phyloP scores from a whole-genome alignment of 2,888 invertebrate genomes.

The Aleiodes testaceus region DNA sequence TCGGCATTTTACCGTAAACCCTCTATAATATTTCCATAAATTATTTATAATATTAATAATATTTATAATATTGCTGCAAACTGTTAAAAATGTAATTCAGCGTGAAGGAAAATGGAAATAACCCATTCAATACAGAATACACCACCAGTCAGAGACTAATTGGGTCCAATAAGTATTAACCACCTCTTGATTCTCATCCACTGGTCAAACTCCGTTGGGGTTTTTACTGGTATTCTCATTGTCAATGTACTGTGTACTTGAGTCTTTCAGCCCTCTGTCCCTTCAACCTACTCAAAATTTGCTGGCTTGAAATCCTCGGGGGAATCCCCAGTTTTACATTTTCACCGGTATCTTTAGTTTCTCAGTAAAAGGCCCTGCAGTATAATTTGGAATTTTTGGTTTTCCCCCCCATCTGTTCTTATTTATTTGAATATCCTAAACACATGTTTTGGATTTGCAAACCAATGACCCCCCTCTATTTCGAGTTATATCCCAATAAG shows the following conservation, averaged over 20 bases:
- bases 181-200: slow-evolving; percentile 55
- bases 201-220: slow-evolving; percentile 41
- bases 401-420: slow-evolving; percentile 19
- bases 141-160: slow-evolving; percentile 64
- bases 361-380: background rate
- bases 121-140: slow-evolving; percentile 51
- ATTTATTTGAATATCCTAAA: slow-evolving; percentile 36
- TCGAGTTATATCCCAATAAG: too few species aligned
- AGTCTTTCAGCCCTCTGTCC: slow-evolving; percentile 36
- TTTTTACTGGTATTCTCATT: slow-evolving; percentile 56
- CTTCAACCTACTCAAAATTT: slow-evolving; percentile 28
- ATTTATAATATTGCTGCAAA: slow-evolving; percentile 8
- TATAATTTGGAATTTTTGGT: background rate
- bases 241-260: slow-evolving; percentile 42
- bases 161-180: slow-evolving; percentile 61
- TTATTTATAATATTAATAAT: background rate
- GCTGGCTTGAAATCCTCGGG: slow-evolving; percentile 45
- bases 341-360: slow-evolving; percentile 26
- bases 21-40: too few species aligned
- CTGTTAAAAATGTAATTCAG: slow-evolving; percentile 2
- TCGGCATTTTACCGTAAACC: too few species aligned
- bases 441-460: slow-evolving; percentile 56
- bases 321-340: slow-evolving; percentile 53
- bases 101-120: slow-evolving; percentile 1
- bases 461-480: slow-evolving; percentile 27